These are phyloP conservation scores for Cyprinodon diabolis DNA, from an alignment of 2,797 vertebrate genomes.

Conservation along the genomic window DNA sequence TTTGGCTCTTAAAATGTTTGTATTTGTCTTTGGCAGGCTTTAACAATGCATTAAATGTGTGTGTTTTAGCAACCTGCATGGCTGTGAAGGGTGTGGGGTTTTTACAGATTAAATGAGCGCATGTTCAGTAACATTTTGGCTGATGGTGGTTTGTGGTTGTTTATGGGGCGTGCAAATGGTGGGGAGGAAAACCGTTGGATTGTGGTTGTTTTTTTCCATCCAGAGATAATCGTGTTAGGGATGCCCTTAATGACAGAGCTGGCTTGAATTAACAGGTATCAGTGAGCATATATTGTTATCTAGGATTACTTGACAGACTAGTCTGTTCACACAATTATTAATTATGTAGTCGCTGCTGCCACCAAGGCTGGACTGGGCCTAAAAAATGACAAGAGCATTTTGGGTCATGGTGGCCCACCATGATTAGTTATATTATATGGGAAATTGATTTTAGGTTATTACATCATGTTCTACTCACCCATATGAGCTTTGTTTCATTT, in stretches of 20 bases:
- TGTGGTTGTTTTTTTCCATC: neutral
- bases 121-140: slow-evolving; percentile 7
- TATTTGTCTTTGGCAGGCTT: slow-evolving; percentile 5
- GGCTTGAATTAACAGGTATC: neutral
- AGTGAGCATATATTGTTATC: neutral
- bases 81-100: neutral
- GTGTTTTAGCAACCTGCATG: neutral
- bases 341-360: too few species aligned
- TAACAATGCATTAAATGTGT: neutral
- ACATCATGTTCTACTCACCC: too few species aligned
- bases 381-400: too few species aligned
- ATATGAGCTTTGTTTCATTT: too few species aligned
- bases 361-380: too few species aligned
- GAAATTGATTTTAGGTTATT: too few species aligned
- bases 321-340: neutral
- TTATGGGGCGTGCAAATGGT: neutral
- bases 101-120: slow-evolving; percentile 9
- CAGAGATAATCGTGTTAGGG: neutral
- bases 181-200: neutral
- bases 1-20: neutral
- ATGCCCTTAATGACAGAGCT: neutral
- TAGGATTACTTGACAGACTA: neutral
- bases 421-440: too few species aligned
- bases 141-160: slow-evolving; percentile 7
- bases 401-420: too few species aligned